These are phyloP conservation scores for Drosophila greeni DNA, from an alignment of 2,888 invertebrate genomes.

Conservation along the genomic window DNA sequence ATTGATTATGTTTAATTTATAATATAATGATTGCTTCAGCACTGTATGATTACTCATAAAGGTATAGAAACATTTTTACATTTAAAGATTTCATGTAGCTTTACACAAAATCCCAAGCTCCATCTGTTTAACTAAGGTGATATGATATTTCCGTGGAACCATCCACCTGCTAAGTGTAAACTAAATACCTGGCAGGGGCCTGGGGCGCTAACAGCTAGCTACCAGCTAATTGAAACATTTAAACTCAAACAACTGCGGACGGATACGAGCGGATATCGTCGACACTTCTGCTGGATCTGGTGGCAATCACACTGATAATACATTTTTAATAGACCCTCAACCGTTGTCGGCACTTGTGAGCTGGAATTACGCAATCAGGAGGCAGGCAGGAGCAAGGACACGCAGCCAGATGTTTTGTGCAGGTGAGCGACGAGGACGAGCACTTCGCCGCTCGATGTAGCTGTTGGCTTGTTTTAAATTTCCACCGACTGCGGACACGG, in stretches of 20 bases:
- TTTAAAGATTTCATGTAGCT: background rate
- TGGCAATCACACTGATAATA: conserved; percentile 47
- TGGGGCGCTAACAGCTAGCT: background rate
- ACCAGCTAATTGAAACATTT: conserved; percentile 37
- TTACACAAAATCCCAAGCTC: too few species aligned
- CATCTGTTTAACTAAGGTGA: background rate
- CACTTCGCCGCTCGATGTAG: conserved; percentile 1
- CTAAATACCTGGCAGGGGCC: background rate
- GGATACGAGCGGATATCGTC: conserved; percentile 3
- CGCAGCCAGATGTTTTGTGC: conserved; percentile 32
- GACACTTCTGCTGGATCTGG: conserved; percentile 30
- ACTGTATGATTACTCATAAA: background rate
- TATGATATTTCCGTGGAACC: background rate
- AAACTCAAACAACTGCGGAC: conserved; percentile 27
- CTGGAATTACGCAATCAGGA: conserved; percentile 48
- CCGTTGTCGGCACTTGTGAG: conserved; percentile 51
- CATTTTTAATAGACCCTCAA: conserved; percentile 58
- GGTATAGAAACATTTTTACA: too few species aligned
- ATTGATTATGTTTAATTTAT: too few species aligned
- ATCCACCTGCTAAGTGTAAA: conserved; percentile 1
- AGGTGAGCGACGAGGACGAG: conserved; percentile 32
- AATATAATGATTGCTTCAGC: too few species aligned
- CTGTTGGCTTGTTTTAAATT: conserved; percentile 30
- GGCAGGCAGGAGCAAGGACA: conserved; percentile 20
- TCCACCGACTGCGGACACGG: conserved; percentile 3